Percentiles rank a stretch among this genome's conserved stretches.
These are phyloP conservation scores for Elaphurus davidianus DNA, from an alignment of 2,113 vertebrate genomes.

Conservation along the genomic window DNA sequence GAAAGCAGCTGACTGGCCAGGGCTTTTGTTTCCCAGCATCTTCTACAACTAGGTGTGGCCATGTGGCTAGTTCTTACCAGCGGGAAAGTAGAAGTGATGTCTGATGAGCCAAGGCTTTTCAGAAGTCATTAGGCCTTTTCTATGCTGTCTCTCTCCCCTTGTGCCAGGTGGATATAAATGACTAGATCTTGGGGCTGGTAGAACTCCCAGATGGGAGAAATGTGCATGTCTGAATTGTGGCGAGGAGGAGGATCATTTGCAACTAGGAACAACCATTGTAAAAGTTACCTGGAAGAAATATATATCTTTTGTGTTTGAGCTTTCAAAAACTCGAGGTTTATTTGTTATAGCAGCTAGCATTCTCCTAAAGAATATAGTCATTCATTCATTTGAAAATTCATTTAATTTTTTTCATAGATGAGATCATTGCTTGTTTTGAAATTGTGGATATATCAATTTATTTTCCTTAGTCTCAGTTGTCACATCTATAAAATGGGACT, in stretches of 20 bases:
- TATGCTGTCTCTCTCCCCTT: background rate
- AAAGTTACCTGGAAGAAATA: background rate
- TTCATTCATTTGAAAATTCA: conserved; percentile 13
- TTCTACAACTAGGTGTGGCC: background rate
- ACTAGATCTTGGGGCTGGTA: background rate
- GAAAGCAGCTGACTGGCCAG: background rate
- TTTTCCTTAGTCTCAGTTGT: background rate
- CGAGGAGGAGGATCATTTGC: background rate
- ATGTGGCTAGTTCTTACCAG: background rate
- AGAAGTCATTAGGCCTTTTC: background rate
- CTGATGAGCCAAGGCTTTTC: background rate
- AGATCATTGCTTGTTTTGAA: conserved; percentile 13
- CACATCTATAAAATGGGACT: background rate
- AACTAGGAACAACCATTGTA: background rate
- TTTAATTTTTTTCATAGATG: background rate
- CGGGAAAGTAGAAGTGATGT: background rate
- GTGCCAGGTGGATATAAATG: background rate
- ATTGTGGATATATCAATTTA: background rate
- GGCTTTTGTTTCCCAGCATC: background rate
- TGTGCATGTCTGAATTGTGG: background rate
- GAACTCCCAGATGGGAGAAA: background rate
- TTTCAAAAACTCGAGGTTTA: background rate
- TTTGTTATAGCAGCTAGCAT: background rate
- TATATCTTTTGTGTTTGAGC: background rate
- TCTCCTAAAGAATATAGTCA: background rate